These are phyloP conservation scores for Chrysodeixis includens DNA, from an alignment of 2,888 invertebrate species.

Conservation along the genomic window DNA sequence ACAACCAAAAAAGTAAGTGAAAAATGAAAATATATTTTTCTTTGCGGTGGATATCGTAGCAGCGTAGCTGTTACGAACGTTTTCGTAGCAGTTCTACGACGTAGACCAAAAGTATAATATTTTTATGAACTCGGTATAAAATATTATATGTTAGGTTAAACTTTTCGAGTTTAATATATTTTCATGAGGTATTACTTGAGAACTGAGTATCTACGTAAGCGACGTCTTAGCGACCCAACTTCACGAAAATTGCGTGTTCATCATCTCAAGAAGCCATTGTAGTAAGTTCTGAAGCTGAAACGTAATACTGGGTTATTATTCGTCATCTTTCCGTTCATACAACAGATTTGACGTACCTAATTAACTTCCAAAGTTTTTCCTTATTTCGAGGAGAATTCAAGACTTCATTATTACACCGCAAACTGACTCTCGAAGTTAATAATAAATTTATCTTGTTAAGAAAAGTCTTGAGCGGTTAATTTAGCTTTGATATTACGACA, in stretches of 20 bases:
- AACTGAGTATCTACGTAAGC: constrained; percentile 23
- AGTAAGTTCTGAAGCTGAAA: constrained; percentile 42
- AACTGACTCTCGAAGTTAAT: constrained; percentile 43
- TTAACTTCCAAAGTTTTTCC: constrained; percentile 39
- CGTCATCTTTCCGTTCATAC: constrained; percentile 28
- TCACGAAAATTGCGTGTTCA: constrained; percentile 57
- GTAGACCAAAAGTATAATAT: constrained; percentile 15
- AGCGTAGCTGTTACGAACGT: constrained; percentile 26
- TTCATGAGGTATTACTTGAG: constrained; percentile 19
- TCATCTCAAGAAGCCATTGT: constrained; percentile 64
- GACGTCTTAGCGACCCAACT: constrained; percentile 32
- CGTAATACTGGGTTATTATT: constrained; percentile 56
- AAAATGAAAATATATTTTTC: background rate
- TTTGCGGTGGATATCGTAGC: background rate
- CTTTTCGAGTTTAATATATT: constrained; percentile 32
- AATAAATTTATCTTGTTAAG: constrained; percentile 27
- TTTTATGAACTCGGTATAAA: constrained; percentile 22
- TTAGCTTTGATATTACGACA: constrained; percentile 10
- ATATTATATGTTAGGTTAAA: constrained; percentile 19
- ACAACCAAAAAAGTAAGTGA: background rate
- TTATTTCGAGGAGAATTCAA: constrained; percentile 31
- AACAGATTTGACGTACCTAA: constrained; percentile 23
- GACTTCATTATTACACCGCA: constrained; percentile 39
- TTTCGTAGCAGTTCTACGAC: constrained; percentile 41
- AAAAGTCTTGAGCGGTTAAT: constrained; percentile 27